Conservation (phyloP, 53 echinoderm and acorn worm species). For the Holothuria scabra region DNA sequence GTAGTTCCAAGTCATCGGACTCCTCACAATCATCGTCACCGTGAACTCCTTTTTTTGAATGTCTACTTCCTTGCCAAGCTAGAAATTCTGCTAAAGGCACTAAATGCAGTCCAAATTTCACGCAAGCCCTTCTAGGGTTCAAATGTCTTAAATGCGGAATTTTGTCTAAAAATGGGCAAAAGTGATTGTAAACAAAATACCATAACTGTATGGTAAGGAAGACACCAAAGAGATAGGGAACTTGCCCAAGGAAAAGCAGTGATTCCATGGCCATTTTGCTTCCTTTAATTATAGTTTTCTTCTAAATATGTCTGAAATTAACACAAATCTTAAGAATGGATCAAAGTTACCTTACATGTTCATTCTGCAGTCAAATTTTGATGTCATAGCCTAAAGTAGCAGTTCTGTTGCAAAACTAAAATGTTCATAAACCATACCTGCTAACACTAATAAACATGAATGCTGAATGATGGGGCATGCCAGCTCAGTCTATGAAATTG, state of each 20-base stretch:
- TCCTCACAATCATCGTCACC: conserved; percentile 6
- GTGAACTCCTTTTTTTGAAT: background rate
- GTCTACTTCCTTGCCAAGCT: conserved; percentile 44
- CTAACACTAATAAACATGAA: no score
- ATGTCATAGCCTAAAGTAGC: no score
- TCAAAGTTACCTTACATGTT: no score
- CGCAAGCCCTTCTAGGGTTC: conserved; percentile 88
- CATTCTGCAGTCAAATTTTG: no score
- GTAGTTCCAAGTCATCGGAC: conserved; percentile 33
- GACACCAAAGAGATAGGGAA: conserved; percentile 82
- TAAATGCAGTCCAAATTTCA: conserved; percentile 80
- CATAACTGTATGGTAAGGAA: conserved; percentile 82
- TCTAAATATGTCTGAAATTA: no score
- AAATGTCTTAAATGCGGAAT: conserved; percentile 86
- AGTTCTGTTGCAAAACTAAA: no score
- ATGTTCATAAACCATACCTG: no score
- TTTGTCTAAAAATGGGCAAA: conserved; percentile 82
- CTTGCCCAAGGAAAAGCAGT: conserved; percentile 79
- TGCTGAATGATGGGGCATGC: no score
- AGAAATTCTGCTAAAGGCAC: conserved; percentile 75
- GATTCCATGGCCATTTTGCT: conserved; percentile 57
- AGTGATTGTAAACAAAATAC: conserved; percentile 91
- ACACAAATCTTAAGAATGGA: no score
- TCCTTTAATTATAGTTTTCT: no score
- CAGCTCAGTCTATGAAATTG: no score